Evolutionary conservation across 2,113 vertebrate genomes (phyloP).

Genomic region (Sinocyclocheilus rhinocerous): DNA sequence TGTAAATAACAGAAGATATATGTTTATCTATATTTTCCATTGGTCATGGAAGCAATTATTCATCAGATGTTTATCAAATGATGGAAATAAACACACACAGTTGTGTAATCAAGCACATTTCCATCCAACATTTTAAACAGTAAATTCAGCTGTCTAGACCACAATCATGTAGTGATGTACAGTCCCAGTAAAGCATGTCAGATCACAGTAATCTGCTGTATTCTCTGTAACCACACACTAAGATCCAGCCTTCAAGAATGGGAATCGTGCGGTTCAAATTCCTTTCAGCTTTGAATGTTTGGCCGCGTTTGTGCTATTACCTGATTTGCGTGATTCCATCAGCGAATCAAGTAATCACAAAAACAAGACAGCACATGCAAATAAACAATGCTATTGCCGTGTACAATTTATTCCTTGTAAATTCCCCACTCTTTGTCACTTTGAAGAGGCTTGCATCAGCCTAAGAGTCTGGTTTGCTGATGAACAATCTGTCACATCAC

Average conservation of each 20-base stretch:
- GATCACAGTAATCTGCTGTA: not conserved
- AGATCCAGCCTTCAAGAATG: not conserved
- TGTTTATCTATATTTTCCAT: too few relatives aligned
- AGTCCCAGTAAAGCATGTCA: not conserved
- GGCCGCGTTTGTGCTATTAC: not conserved
- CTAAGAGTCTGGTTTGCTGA: not conserved
- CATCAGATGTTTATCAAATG: not conserved
- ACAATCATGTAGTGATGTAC: too few relatives aligned
- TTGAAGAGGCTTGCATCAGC: not conserved
- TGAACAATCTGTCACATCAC: not conserved
- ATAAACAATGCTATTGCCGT: not conserved
- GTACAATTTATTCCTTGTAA: not conserved
- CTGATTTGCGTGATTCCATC: not conserved
- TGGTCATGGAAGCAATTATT: not conserved
- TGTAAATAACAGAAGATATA: too few relatives aligned
- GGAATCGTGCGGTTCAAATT: not conserved
- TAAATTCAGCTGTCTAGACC: not conserved
- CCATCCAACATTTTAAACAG: not conserved
- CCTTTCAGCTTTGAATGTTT: not conserved
- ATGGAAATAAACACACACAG: not conserved
- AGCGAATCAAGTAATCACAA: not conserved
- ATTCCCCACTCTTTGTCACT: not conserved
- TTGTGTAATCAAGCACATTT: not conserved
- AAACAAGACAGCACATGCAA: not conserved
- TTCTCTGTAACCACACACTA: too few relatives aligned